These are phyloP conservation scores for Lasiurus borealis DNA, from an alignment of 2,113 vertebrate species.

Conservation along the genomic window DNA sequence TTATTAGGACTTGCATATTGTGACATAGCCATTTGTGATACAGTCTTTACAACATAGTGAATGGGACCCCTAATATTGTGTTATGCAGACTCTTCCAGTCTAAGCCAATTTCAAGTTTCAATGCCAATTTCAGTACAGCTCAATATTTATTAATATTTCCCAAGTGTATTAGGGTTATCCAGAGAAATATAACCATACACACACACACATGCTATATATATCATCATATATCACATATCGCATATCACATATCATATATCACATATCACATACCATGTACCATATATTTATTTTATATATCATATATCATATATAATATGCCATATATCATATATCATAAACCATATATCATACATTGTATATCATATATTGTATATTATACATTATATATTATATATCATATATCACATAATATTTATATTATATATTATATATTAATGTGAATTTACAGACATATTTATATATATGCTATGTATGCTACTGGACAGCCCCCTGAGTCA, in stretches of 20 bases:
- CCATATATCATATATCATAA: too few relatives aligned
- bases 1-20: neutral
- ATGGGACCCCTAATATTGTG: too few relatives aligned
- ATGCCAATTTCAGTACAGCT: slow-evolving; percentile 13
- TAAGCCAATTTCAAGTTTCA: slow-evolving; percentile 11
- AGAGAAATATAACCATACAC: neutral
- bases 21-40: neutral
- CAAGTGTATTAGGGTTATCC: neutral
- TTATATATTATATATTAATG: neutral
- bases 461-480: neutral
- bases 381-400: neutral
- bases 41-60: neutral
- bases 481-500: too few relatives aligned
- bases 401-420: neutral
- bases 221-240: neutral
- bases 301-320: too few relatives aligned
- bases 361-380: neutral
- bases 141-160: slow-evolving; percentile 15
- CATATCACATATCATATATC: too few relatives aligned
- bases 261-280: too few relatives aligned
- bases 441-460: neutral
- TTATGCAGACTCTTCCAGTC: neutral
- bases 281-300: too few relatives aligned
- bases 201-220: neutral
- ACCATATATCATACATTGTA: too few relatives aligned